Evolutionary conservation across 2,113 vertebrate species (phyloP), one percentile per base, ranked within the genome.

Genomic region (Podiceps cristatus): DNA sequence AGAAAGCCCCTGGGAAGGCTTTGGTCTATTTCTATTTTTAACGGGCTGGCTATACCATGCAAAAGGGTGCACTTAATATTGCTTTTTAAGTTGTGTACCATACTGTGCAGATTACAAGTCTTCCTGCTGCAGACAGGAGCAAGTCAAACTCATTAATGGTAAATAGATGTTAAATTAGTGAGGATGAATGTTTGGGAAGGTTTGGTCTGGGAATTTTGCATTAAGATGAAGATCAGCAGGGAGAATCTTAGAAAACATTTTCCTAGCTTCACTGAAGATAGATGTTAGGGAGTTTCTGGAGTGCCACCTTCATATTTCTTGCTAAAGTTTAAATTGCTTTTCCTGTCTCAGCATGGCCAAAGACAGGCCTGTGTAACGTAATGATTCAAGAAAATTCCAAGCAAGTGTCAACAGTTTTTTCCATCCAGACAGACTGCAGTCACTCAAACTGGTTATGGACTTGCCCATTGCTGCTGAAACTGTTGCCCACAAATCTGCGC

Each of bases 1-100:
- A 95, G 75, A 92, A 76, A 72, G 85, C 49, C 80, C 73, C 81
- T 52, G 60, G 40, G 59, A 83, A 76, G 50, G 28, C 33, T 94
- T 89, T 85, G 45, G 59, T 81, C 42, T 63, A n/a, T 20, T 94
- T 74, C 96, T 97, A 92, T 93, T 95, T 95, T 95, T 95, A 96
- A 78, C 53, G 72, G 28, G 28, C 79, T 81, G 84, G 28, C 40
- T 94, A 13, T 40, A 72, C 31, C 18, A 12, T 52, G 58, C 37
- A 64, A 90, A 91, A 81, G 62, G 45, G 33, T 86, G 22, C 40
- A 20, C 29, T 93, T 81, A 66, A 72, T 69, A 50, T 52, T 92
- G 24, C 19, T 78, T 67, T 50, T 82, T 35, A 79, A 42, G n/a
- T 62, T 82, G 24, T 27, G 52, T 40, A 69, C 33, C 25, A 47